phyloP scores from a whole-genome alignment of 2,888 invertebrate species.

The Schizotus pectinicornis region DNA sequence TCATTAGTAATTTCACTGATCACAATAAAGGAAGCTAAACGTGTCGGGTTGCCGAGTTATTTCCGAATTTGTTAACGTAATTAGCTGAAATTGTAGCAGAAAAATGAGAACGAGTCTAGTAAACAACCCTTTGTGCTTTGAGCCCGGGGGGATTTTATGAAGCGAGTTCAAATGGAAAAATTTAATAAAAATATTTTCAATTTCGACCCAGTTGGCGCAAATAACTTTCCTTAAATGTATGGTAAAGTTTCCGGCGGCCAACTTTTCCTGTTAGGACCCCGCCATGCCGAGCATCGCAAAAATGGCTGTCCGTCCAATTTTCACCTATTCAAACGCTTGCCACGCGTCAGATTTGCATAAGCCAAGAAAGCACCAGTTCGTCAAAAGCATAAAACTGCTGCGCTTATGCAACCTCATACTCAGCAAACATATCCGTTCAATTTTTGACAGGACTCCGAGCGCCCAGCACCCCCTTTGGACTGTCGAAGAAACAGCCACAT shows the following conservation, averaged over 20 bases:
- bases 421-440: no score
- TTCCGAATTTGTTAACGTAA: not conserved
- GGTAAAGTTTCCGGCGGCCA: constrained; percentile 4
- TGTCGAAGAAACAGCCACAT: no score
- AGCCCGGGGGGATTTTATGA: no score
- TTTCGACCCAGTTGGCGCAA: constrained; percentile 1
- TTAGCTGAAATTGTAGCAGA: constrained; percentile 1
- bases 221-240: no score
- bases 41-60: not conserved
- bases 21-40: not conserved
- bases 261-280: not conserved
- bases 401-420: no score
- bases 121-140: no score
- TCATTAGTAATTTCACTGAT: constrained; percentile 14
- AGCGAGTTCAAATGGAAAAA: not conserved
- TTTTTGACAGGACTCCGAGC: no score
- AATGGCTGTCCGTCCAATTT: not conserved
- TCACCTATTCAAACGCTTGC: not conserved
- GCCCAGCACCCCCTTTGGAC: no score
- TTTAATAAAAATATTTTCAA: not conserved
- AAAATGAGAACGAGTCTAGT: no score
- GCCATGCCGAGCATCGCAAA: constrained; percentile 3
- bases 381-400: no score
- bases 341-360: no score
- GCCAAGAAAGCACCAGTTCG: no score